A percentile compares a stretch with the other conserved stretches of the same genome.
phyloP scores from a whole-genome alignment of 2,888 invertebrate species.

The Diploptera punctata region DNA sequence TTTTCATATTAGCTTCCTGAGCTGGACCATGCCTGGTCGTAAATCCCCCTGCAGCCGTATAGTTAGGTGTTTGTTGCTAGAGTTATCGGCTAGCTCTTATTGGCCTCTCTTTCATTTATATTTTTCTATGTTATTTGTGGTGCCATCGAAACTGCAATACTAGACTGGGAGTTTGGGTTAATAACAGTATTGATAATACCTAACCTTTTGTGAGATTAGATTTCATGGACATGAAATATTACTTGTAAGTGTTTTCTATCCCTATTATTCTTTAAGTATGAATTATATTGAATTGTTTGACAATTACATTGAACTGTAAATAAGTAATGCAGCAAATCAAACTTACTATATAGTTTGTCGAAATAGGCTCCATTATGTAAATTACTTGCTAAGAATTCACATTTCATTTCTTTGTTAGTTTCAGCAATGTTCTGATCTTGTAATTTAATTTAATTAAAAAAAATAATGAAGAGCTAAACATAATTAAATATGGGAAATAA shows the following conservation, averaged over 20 bases:
- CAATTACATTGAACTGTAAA: neutral
- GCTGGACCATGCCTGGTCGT: constrained; percentile 8
- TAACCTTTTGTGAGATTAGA: too few relatives aligned
- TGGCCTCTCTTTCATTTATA: constrained; percentile 5
- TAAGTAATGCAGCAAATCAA: constrained; percentile 19
- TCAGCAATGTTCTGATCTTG: too few relatives aligned
- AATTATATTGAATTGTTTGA: neutral
- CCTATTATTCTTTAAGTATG: too few relatives aligned
- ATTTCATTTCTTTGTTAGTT: too few relatives aligned
- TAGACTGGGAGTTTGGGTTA: neutral
- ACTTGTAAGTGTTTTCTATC: too few relatives aligned
- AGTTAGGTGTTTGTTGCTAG: constrained; percentile 14
- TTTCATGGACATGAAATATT: too few relatives aligned
- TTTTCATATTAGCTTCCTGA: constrained; percentile 22
- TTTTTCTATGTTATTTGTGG: constrained; percentile 24
- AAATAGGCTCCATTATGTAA: too few relatives aligned
- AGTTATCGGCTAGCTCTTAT: constrained; percentile 26
- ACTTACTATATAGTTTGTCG: too few relatives aligned
- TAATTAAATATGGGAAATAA: too few relatives aligned
- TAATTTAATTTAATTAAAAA: too few relatives aligned
- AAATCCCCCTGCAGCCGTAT: neutral
- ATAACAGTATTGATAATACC: neutral
- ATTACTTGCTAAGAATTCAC: too few relatives aligned
- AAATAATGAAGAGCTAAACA: too few relatives aligned
- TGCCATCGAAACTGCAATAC: constrained; percentile 19